Conservation (phyloP, 2,888 invertebrate species). For the Cheilosia scutellata region DNA sequence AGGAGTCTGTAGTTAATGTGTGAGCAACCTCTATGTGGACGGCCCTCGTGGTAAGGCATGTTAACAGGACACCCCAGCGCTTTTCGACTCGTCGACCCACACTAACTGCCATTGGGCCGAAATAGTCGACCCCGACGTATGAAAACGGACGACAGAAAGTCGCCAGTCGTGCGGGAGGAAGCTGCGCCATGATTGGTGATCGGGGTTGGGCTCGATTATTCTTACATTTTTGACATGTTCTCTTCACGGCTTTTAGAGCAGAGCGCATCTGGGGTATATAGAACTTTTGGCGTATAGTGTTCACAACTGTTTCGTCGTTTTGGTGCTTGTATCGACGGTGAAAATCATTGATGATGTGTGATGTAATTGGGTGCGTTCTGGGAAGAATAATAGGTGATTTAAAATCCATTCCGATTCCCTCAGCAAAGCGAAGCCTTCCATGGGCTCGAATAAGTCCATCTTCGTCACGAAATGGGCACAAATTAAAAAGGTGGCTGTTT, state of each 20-base stretch:
- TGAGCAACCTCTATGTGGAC: too few relatives aligned
- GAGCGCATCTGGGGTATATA: conserved; percentile 7
- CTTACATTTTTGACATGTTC: background rate
- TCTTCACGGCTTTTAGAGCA: conserved; percentile 1
- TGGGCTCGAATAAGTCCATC: background rate
- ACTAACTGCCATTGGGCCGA: conserved; percentile 12
- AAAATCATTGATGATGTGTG: conserved; percentile 1
- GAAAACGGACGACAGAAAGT: conserved; percentile 7
- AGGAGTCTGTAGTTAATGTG: conserved; percentile 27
- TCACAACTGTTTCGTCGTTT: conserved; percentile 24
- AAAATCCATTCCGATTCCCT: background rate
- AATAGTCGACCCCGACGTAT: conserved; percentile 13
- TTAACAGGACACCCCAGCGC: conserved; percentile 39
- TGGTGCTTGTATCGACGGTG: conserved; percentile 15
- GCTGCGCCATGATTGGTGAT: conserved; percentile 2
- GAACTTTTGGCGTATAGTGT: conserved; percentile 1
- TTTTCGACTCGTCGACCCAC: conserved; percentile 17
- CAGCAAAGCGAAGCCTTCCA: background rate
- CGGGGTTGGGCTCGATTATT: background rate
- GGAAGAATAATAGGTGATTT: conserved; percentile 21
- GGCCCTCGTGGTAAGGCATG: conserved; percentile 53
- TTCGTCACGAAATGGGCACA: conserved; percentile 1
- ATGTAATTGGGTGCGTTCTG: conserved; percentile 1
- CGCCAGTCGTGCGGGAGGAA: background rate
- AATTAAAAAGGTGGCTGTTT: background rate